These are phyloP conservation scores for Diaprepes abbreviatus DNA, from an alignment of 2,888 invertebrate genomes.

Conservation along the genomic window DNA sequence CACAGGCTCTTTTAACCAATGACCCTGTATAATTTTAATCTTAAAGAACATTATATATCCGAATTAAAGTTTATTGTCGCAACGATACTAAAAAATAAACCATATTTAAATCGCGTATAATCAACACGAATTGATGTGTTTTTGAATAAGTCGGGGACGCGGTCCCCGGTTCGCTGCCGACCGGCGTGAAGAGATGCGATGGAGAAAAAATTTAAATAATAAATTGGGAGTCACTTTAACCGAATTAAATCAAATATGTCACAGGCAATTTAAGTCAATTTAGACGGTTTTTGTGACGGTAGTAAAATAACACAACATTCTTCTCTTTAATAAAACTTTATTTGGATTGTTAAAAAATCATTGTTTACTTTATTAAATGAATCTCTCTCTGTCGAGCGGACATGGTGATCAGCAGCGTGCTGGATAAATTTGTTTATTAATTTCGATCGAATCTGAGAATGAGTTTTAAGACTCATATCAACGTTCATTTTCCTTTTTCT, in stretches of 20 bases:
- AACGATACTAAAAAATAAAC: slow-evolving; percentile 27
- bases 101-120: slow-evolving; percentile 25
- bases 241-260: slow-evolving; percentile 64
- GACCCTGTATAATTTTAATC: no score
- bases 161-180: no score
- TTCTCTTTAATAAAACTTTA: slow-evolving; percentile 36
- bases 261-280: slow-evolving; percentile 65
- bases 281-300: slow-evolving; percentile 54
- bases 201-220: slow-evolving; percentile 51
- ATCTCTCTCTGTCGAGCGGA: no score
- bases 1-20: no score
- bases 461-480: no score
- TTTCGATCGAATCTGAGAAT: no score
- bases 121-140: slow-evolving; percentile 50
- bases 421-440: no score
- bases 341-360: slow-evolving; percentile 44
- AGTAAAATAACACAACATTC: slow-evolving; percentile 46
- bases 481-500: no score
- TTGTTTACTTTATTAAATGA: slow-evolving; percentile 39
- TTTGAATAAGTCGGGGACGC: slow-evolving; percentile 38
- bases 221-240: slow-evolving; percentile 53
- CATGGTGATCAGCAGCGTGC: no score
- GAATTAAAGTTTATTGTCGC: slow-evolving; percentile 24
- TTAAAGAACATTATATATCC: background rate
- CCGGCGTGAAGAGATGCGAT: slow-evolving; percentile 26